Percentiles rank a stretch among this genome's conserved stretches.
These are phyloP conservation scores for Polypterus bichir DNA, from an alignment of 2,113 vertebrate genomes.

Conservation along the genomic window DNA sequence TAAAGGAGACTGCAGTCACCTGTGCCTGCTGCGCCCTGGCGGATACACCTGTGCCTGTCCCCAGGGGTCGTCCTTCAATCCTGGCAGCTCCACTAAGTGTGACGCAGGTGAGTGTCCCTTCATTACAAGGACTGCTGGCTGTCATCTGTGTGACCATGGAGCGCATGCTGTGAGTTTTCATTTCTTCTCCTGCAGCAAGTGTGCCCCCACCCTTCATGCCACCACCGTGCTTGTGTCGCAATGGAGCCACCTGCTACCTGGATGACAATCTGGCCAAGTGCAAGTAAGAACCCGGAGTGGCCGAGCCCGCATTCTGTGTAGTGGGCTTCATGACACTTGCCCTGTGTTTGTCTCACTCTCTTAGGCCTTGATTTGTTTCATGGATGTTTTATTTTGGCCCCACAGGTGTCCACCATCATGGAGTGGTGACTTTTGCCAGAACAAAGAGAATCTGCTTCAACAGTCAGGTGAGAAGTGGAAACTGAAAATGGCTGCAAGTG, in stretches of 20 bases:
- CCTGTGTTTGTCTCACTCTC: no score
- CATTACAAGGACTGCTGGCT: no score
- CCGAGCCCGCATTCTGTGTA: background rate
- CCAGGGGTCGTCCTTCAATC: slow-evolving; percentile 33
- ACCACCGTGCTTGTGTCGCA: slow-evolving; percentile 40
- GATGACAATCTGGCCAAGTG: slow-evolving; percentile 41
- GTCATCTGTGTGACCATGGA: no score
- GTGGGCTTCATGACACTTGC: background rate
- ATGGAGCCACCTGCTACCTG: slow-evolving; percentile 47
- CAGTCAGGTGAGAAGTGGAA: background rate
- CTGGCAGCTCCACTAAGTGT: slow-evolving; percentile 38
- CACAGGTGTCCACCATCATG: slow-evolving; percentile 38
- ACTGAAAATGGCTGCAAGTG: background rate
- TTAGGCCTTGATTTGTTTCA: background rate
- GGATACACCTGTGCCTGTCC: slow-evolving; percentile 51
- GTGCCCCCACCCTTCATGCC: slow-evolving; percentile 41
- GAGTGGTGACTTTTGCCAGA: slow-evolving; percentile 39
- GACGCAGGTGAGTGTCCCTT: slow-evolving; percentile 31
- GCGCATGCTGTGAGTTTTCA: background rate
- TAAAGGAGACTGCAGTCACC: slow-evolving; percentile 45
- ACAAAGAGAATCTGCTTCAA: background rate
- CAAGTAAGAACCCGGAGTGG: slow-evolving; percentile 26
- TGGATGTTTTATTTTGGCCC: background rate
- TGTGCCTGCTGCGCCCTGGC: slow-evolving; percentile 40
- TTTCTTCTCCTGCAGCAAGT: slow-evolving; percentile 19